These are phyloP conservation scores for Pagetopsis macropterus DNA, from an alignment of 2,797 vertebrate species.

Conservation along the genomic window DNA sequence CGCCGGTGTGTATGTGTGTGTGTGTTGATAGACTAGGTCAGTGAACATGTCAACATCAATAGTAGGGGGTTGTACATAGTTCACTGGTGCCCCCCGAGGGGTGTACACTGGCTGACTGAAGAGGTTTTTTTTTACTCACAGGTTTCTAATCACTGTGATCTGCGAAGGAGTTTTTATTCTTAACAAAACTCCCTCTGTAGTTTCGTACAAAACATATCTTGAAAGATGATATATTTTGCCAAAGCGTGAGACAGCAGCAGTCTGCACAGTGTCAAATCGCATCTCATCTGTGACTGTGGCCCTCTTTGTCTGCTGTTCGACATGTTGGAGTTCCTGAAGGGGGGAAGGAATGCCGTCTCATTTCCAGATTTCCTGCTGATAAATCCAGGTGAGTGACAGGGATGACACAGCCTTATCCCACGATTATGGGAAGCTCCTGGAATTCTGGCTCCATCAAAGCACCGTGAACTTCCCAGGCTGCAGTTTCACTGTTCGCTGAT, in stretches of 20 bases:
- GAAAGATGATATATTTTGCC: conserved; percentile 45
- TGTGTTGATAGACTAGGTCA: conserved; percentile 76
- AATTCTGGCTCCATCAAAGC: conserved; percentile 77
- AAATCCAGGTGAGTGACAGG: conserved; percentile 85
- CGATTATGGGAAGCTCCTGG: conserved; percentile 77
- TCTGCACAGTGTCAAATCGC: conserved; percentile 53
- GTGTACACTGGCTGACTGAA: conserved; percentile 10
- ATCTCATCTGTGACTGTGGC: conserved; percentile 66
- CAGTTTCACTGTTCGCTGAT: conserved; percentile 50
- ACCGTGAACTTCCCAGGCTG: conserved; percentile 55
- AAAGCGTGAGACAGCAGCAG: conserved; percentile 39
- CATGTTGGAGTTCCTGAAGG: conserved; percentile 44
- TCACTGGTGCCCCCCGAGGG: conserved; percentile 60
- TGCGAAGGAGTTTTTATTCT: conserved; percentile 23
- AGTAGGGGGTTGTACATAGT: conserved; percentile 63
- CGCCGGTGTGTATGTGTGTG: conserved; percentile 23
- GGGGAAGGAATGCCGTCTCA: conserved; percentile 72
- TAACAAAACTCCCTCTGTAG: conserved; percentile 28
- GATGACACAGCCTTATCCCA: conserved; percentile 77
- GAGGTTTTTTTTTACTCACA: conserved; percentile 46
- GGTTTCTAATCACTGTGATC: conserved; percentile 59
- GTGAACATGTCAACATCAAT: conserved; percentile 79
- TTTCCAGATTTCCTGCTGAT: conserved; percentile 85
- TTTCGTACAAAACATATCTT: conserved; percentile 20
- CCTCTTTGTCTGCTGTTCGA: conserved; percentile 67